Evolutionary conservation across 2,113 vertebrate genomes (phyloP), one percentile per base, ranked within the genome.

Genomic region (Anarhynchus alexandrinus): DNA sequence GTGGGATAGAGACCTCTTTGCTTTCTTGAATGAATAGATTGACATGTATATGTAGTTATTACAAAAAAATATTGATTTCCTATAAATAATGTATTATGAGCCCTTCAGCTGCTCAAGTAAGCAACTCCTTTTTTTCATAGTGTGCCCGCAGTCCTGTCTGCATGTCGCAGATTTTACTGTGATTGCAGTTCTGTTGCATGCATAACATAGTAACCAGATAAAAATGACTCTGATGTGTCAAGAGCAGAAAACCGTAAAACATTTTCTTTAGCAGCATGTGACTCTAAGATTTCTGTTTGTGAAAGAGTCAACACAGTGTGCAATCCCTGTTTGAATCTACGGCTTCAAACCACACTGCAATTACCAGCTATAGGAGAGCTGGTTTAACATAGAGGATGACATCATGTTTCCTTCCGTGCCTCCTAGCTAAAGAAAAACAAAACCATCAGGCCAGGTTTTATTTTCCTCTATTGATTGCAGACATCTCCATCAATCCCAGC

Each of bases 11-110:
- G 23, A 69, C 8, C n/a, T 72, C 57, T 91, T 79, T 66, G 45
- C 34, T 88, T 90, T 79, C 42, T 74, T 67, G 70, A 79, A 64
- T 22, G 29, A 29, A 43, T 3, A 36, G 57, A 55, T 8, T 89
- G 49, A 82, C 0, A 2, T 16, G 15, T 36, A 43, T 36, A 79
- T 54, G 26, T 42, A 72, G 83, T 86, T 91, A 87, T 69, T 66
- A 58, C 58, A 89, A 94, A 94, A 27, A 94, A 84, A 91, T 72
- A 94, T 40, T 61, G 57, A 85, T 94, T 94, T 76, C 2, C 59
- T 25, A 66, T 96, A 88, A 95, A 95, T 93, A 86, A 95, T 76
- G 19, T 57, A 92, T 84, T 71, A 67, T 47, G 22, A 92, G 52
- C 61, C 79, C 34, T 94, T 82, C 30, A 65, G 5, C 40, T 72